A percentile compares a stretch with the other conserved stretches of the same genome.
These are phyloP conservation scores for Eubasilissa splendida DNA, from an alignment of 2,888 invertebrate species.

Conservation along the genomic window DNA sequence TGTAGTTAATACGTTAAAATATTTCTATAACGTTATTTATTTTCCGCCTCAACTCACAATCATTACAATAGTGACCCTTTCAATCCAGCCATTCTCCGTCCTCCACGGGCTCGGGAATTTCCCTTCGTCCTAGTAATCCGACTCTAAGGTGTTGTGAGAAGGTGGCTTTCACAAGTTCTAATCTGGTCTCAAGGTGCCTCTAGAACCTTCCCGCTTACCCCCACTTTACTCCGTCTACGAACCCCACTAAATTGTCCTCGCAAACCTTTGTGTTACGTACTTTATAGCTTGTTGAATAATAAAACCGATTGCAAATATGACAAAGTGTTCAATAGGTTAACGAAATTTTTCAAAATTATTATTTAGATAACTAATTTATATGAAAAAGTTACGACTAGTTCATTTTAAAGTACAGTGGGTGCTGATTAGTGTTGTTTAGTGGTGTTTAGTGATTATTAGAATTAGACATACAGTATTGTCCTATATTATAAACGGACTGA, in stretches of 20 bases:
- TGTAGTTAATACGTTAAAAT: too few relatives aligned
- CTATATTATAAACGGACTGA: too few relatives aligned
- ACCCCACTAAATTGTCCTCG: not conserved
- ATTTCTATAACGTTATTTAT: not conserved
- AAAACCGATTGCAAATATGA: too few relatives aligned
- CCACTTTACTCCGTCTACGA: slow-evolving; percentile 3
- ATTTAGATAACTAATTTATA: too few relatives aligned
- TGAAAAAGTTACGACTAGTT: too few relatives aligned
- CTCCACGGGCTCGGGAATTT: slow-evolving; percentile 5
- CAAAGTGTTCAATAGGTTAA: too few relatives aligned
- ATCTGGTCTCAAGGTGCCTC: slow-evolving; percentile 54
- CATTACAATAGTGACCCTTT: slow-evolving; percentile 40
- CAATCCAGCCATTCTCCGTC: slow-evolving; percentile 11
- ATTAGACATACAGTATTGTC: too few relatives aligned
- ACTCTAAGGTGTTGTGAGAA: slow-evolving; percentile 56
- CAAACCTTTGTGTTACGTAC: not conserved
- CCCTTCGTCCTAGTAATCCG: slow-evolving; percentile 54
- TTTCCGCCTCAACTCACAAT: slow-evolving; percentile 20
- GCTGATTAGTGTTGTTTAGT: too few relatives aligned
- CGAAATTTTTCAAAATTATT: too few relatives aligned
- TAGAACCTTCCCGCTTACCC: slow-evolving; percentile 14
- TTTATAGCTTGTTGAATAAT: too few relatives aligned
- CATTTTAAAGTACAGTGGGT: too few relatives aligned
- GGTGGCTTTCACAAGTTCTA: slow-evolving; percentile 55
- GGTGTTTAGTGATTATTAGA: too few relatives aligned